These are phyloP conservation scores for Salvelinus namaycush DNA, from an alignment of 2,113 vertebrate genomes.

Conservation along the genomic window DNA sequence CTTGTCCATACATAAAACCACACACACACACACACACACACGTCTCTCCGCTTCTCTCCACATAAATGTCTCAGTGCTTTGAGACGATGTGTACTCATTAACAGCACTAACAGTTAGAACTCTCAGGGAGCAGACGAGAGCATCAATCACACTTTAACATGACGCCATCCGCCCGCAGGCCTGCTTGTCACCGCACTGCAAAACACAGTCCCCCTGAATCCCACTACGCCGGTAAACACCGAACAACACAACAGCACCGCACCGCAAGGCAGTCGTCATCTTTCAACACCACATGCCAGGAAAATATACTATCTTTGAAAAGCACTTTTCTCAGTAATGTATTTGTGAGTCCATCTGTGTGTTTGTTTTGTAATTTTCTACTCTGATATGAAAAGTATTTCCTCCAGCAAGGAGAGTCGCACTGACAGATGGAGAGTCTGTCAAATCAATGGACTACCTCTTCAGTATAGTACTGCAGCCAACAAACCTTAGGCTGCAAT, in stretches of 20 bases:
- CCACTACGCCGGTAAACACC: conserved; percentile 1
- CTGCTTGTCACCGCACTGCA: neutral
- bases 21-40: neutral
- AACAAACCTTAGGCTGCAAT: neutral
- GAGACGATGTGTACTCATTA: conserved; percentile 6
- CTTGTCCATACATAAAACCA: too few relatives aligned
- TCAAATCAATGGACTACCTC: neutral
- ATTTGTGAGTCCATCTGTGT: neutral
- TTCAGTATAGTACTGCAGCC: neutral
- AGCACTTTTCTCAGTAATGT: neutral
- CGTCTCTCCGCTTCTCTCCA: neutral
- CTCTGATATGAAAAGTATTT: too few relatives aligned
- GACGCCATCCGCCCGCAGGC: neutral
- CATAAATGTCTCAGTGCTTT: neutral
- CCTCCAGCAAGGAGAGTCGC: neutral
- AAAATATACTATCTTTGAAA: neutral
- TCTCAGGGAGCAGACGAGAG: neutral
- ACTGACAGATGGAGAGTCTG: neutral
- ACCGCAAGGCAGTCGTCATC: neutral
- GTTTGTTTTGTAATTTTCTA: neutral
- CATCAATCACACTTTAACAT: conserved; percentile 12
- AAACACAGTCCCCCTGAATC: neutral
- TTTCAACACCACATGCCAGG: too few relatives aligned
- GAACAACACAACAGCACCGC: neutral
- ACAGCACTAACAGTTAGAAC: neutral